phyloP scores from a whole-genome alignment of 2,113 vertebrate genomes.

The Microtus montanus region DNA sequence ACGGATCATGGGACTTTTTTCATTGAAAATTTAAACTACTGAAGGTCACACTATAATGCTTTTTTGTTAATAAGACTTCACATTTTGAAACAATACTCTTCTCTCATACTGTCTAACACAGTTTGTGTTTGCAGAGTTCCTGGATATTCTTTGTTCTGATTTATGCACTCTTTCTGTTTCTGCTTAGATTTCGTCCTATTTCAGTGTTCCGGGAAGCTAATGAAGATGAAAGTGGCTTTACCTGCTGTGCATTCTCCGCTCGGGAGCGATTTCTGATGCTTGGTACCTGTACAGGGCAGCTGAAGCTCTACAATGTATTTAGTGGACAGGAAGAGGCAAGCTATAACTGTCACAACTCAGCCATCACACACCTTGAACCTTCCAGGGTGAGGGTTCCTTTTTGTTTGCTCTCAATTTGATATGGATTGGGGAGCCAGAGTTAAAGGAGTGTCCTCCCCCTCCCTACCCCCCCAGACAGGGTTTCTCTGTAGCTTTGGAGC shows the following conservation, averaged over 20 bases:
- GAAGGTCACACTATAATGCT: not conserved
- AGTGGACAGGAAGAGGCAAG: constrained; percentile 98
- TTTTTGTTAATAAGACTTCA: not conserved
- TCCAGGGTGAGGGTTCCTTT: constrained; percentile 89
- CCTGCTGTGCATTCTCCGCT: constrained; percentile 98
- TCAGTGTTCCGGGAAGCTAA: constrained; percentile 98
- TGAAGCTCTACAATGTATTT: constrained; percentile 99
- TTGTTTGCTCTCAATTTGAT: not conserved
- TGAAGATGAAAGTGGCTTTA: constrained; percentile 98
- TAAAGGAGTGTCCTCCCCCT: not conserved
- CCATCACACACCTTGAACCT: constrained; percentile 97
- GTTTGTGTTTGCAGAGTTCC: not conserved
- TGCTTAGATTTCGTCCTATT: constrained; percentile 95
- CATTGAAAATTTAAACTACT: constrained; percentile 29
- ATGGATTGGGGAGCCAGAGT: not conserved
- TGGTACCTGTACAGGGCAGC: constrained; percentile 96
- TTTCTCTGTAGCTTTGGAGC: no score
- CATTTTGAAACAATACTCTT: constrained; percentile 26
- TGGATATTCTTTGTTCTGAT: not conserved
- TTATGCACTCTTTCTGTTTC: not conserved
- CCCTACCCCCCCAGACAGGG: no score
- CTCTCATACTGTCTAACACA: constrained; percentile 14
- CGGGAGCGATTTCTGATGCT: constrained; percentile 98
- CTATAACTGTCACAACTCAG: constrained; percentile 97
- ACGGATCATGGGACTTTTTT: constrained; percentile 6